phyloP scores from a whole-genome alignment of 2,113 vertebrate genomes.

The Chunga burmeisteri region DNA sequence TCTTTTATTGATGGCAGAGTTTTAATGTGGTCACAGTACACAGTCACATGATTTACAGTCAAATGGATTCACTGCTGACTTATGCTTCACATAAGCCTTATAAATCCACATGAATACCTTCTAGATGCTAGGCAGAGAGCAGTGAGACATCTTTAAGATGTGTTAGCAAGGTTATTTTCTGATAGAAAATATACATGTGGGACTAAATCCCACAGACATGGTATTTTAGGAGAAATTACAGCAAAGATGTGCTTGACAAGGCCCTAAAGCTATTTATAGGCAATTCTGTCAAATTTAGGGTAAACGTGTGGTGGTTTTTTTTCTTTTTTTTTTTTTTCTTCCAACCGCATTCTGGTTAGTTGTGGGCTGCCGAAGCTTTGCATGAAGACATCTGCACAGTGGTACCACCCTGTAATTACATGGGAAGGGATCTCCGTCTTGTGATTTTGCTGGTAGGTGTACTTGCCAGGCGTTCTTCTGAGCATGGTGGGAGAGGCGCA shows the following conservation, averaged over 20 bases:
- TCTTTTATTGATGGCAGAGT: slow-evolving; percentile 22
- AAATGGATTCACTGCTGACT: slow-evolving; percentile 21
- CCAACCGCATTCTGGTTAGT: slow-evolving; percentile 48
- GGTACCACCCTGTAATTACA: slow-evolving; percentile 87
- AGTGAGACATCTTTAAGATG: slow-evolving; percentile 11
- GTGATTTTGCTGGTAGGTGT: slow-evolving; percentile 45
- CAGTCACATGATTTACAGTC: slow-evolving; percentile 45
- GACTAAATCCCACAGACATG: not conserved
- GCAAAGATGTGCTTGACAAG: slow-evolving; percentile 28
- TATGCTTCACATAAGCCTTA: slow-evolving; percentile 14
- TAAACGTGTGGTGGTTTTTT: not conserved
- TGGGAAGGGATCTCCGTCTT: slow-evolving; percentile 70
- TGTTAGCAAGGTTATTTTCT: not conserved
- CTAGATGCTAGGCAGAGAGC: slow-evolving; percentile 46
- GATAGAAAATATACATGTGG: not conserved
- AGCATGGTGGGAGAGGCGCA: not conserved
- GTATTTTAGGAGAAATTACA: slow-evolving; percentile 33
- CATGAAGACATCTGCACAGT: slow-evolving; percentile 76
- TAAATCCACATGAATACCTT: slow-evolving; percentile 55
- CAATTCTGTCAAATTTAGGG: slow-evolving; percentile 51
- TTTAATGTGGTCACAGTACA: slow-evolving; percentile 61
- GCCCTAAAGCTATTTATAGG: slow-evolving; percentile 55
- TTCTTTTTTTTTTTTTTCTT: not conserved
- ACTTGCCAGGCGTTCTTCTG: not conserved
- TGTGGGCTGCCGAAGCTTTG: slow-evolving; percentile 40